Conservation (phyloP, 2,113 vertebrate genomes). For the Coreoperca whiteheadi region DNA sequence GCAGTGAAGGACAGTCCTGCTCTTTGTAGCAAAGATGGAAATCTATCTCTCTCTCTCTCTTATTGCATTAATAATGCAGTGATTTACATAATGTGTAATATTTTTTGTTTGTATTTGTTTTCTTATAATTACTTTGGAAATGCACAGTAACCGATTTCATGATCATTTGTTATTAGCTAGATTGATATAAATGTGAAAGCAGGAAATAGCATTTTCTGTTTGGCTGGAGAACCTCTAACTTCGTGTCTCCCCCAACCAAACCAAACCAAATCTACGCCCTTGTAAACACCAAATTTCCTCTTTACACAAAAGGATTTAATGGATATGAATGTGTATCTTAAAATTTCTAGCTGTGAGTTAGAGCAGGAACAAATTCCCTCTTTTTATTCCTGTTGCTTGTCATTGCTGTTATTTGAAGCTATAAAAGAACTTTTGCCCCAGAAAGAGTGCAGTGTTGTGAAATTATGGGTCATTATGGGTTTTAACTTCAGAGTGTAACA, state of each 20-base stretch:
- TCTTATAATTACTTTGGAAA: not conserved
- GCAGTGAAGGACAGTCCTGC: not conserved
- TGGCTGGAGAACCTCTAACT: not conserved
- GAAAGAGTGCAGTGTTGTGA: not conserved
- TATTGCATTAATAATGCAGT: not conserved
- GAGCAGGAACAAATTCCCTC: not conserved
- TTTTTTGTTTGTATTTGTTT: not conserved
- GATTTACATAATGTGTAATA: not conserved
- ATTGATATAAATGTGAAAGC: not conserved
- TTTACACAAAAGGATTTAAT: not conserved
- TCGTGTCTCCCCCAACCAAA: not conserved
- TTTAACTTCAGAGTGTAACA: not conserved
- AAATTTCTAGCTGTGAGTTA: not conserved
- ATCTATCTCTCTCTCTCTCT: not conserved
- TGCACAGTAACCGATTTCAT: not conserved
- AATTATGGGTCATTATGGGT: slow-evolving; percentile 20
- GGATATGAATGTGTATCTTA: not conserved
- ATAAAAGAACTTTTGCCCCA: not conserved
- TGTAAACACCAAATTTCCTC: not conserved
- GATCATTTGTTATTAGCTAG: not conserved
- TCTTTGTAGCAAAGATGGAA: not conserved
- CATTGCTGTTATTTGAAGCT: slow-evolving; percentile 21
- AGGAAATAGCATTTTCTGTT: not conserved
- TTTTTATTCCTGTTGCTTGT: not conserved
- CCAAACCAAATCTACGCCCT: not conserved